Evolutionary conservation across 2,888 invertebrate genomes (phyloP).

Genomic region (Hemithea aestivaria): DNA sequence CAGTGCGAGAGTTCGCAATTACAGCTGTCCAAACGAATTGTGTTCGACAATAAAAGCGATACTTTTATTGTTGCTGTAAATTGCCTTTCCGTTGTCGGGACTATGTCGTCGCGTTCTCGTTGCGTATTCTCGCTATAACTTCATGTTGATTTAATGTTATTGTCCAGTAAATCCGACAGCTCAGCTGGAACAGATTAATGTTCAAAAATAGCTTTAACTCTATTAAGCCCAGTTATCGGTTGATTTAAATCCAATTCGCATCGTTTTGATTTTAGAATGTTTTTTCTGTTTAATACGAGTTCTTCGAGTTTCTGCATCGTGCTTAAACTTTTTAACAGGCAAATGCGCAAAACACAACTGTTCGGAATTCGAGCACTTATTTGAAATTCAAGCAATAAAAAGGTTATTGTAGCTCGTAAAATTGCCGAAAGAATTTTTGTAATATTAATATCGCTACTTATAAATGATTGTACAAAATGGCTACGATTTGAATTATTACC

Average conservation of each 20-base stretch:
- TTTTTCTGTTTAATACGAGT: background rate
- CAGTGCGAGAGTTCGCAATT: slow-evolving; percentile 68
- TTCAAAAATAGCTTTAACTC: slow-evolving; percentile 20
- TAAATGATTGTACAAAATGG: slow-evolving; percentile 14
- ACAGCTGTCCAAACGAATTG: slow-evolving; percentile 74
- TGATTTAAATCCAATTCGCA: slow-evolving; percentile 6
- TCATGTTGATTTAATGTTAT: slow-evolving; percentile 61
- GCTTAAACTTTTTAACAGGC: too few species aligned
- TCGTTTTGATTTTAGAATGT: background rate
- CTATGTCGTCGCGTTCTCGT: slow-evolving; percentile 53
- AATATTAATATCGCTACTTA: background rate
- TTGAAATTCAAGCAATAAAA: too few species aligned
- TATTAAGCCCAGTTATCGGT: slow-evolving; percentile 18
- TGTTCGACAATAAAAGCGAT: slow-evolving; percentile 72
- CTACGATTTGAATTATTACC: slow-evolving; percentile 16
- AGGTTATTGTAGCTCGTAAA: background rate
- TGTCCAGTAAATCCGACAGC: slow-evolving; percentile 43
- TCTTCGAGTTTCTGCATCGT: background rate
- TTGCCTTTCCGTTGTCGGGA: slow-evolving; percentile 53
- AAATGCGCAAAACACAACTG: background rate
- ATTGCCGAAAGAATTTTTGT: background rate
- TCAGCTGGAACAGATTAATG: slow-evolving; percentile 25
- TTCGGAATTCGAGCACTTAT: too few species aligned
- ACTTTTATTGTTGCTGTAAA: slow-evolving; percentile 74
- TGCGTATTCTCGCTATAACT: slow-evolving; percentile 51